A percentile compares a stretch with the other conserved stretches of the same genome.
These are phyloP conservation scores for Tetrax tetrax DNA, from an alignment of 2,113 vertebrate genomes.

Conservation along the genomic window DNA sequence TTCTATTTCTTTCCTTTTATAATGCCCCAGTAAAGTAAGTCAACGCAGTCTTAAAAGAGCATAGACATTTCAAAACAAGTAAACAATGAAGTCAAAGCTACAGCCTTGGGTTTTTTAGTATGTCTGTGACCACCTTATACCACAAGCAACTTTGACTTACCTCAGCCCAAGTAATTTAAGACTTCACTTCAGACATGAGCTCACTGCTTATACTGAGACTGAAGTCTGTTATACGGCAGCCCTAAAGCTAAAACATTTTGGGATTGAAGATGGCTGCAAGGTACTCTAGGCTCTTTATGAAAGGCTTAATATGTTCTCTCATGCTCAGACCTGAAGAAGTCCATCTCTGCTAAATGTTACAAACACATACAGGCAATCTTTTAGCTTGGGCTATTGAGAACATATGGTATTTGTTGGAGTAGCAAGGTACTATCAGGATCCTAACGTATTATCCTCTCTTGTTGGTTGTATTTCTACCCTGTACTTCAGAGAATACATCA, in stretches of 20 bases:
- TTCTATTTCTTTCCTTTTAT: neutral
- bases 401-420: neutral
- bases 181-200: neutral
- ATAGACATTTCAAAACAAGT: neutral
- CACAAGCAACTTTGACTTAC: neutral
- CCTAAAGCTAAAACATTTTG: neutral
- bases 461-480: neutral
- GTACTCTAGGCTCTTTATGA: neutral
- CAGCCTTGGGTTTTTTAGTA: neutral
- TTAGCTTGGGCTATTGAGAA: neutral
- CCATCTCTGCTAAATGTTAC: constrained; percentile 38
- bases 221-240: neutral
- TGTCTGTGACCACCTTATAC: neutral
- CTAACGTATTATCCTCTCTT: neutral
- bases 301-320: neutral
- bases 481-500: neutral
- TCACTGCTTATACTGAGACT: neutral
- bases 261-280: neutral
- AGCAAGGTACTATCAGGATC: neutral
- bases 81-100: neutral
- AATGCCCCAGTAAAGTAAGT: neutral
- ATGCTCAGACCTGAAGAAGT: neutral
- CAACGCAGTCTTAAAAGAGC: neutral
- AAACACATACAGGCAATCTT: neutral
- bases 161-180: neutral